Base-by-base conservation (phyloP, 2,797 vertebrate genomes). In the Phylloscopus collybita region DNA sequence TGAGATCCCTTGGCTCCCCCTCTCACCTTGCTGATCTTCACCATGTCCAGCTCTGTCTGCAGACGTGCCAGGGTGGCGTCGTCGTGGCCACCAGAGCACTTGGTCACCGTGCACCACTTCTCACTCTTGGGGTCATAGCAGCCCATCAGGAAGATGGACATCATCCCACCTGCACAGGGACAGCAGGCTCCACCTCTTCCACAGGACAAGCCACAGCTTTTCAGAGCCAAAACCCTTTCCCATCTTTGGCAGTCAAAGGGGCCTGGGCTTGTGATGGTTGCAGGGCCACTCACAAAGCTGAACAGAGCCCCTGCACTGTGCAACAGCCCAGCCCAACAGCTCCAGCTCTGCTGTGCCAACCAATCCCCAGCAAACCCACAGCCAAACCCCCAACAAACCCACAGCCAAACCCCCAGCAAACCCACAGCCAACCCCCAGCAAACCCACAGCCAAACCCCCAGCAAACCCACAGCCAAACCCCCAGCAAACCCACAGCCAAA, bases 91-190 rank as follows among this genome's bases (percentile, higher is more conserved):
- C 99, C 99, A 0, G 99, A 97, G 88, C 99, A 99, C 97, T 99
- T 99, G 88, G 99, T 99, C 94, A 99, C 99, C 0, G 99, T 99
- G 98, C 99, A 99, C 99, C 99, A 99, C 87, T 99, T 99, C 95
- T 98, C 98, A 14, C 98, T 98, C 85, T 98, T 96, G 1, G 99
- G 99, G 87, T 99, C 99, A 0, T 99, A 99, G 95, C 99, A 99
- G 86, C 99, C 99, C 99, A 99, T 99, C 32, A 99, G 98, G 74
- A 99, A 99, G 85, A 99, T 99, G 84, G 99, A 99, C 99, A 99
- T 99, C 98, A 99, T 99, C 92, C 99, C 99, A 50, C 99, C 99
- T 99, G 97, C 83, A 91, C 79, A 71, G 13, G 72, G 82, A 92
- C 8, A 86, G 19, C 4, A 21, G 34, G 9, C 19, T 34, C 60